These are phyloP conservation scores for Alosa alosa DNA, from an alignment of 2,113 vertebrate species.

Conservation along the genomic window DNA sequence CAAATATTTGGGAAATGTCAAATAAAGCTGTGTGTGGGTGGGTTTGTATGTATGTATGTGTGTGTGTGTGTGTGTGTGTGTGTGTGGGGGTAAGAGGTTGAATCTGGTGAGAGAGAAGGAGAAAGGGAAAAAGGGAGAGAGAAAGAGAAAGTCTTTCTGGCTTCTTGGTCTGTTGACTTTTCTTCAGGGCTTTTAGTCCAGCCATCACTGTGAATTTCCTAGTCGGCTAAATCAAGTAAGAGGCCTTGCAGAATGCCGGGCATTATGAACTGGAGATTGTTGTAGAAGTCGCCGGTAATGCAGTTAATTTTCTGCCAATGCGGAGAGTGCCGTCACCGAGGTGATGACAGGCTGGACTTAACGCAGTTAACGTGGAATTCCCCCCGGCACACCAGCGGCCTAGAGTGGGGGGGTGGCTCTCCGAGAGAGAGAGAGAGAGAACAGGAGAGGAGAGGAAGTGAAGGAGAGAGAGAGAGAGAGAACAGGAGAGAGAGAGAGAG, in stretches of 20 bases:
- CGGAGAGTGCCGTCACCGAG: conserved; percentile 20
- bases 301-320: conserved; percentile 31
- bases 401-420: not conserved
- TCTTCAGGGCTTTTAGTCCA: conserved; percentile 29
- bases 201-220: conserved; percentile 36
- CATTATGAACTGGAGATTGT: conserved; percentile 29
- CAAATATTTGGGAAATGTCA: conserved; percentile 27
- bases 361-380: conserved; percentile 32
- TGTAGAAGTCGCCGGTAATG: conserved; percentile 28
- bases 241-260: not conserved
- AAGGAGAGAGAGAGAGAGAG: not conserved
- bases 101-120: not conserved
- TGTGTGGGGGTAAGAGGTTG: not conserved
- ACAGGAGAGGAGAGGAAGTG: too few relatives aligned
- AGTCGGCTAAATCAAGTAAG: conserved; percentile 30
- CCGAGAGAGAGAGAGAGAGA: not conserved
- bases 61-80: not conserved
- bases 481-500: not conserved
- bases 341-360: conserved; percentile 29
- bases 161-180: conserved; percentile 38
- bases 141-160: not conserved
- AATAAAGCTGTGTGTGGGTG: not conserved
- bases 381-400: not conserved
- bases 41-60: not conserved
- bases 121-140: too few relatives aligned